Evolutionary conservation across 1,140 invertebrate species (phyloP).

Genomic region (Leptinotarsa undecemlineata): DNA sequence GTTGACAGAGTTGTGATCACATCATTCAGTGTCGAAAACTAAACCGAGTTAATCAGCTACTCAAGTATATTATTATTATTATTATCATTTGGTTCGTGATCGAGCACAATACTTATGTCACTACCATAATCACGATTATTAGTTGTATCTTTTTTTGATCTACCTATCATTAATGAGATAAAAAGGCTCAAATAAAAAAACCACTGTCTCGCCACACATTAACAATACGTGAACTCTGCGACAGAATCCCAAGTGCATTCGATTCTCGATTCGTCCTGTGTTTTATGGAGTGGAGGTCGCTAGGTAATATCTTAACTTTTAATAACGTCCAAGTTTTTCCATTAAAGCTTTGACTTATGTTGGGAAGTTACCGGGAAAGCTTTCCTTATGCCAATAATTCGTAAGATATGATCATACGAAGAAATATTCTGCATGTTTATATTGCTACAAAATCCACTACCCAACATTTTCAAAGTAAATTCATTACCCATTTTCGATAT

Average conservation of each 20-base stretch:
- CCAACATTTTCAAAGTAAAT: neutral
- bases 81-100: too few species aligned
- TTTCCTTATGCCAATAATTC: neutral
- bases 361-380: slow-evolving; percentile 14
- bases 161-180: too few species aligned
- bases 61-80: too few species aligned
- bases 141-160: too few species aligned
- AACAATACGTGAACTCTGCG: neutral
- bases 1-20: too few species aligned
- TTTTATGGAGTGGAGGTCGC: slow-evolving; percentile 37
- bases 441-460: slow-evolving; percentile 2
- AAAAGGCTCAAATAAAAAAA: neutral
- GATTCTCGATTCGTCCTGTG: slow-evolving; percentile 32
- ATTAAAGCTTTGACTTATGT: slow-evolving; percentile 34
- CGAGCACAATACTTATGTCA: too few species aligned
- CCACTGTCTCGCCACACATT: neutral
- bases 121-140: too few species aligned
- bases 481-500: neutral
- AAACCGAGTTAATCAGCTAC: too few species aligned
- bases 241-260: slow-evolving; percentile 4
- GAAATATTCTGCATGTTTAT: slow-evolving; percentile 16
- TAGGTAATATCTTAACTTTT: slow-evolving; percentile 42
- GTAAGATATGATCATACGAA: slow-evolving; percentile 20
- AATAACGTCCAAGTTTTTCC: slow-evolving; percentile 45
- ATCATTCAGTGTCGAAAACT: too few species aligned